Conservation (phyloP, 2,113 vertebrate species). For the Polyodon spathula region DNA sequence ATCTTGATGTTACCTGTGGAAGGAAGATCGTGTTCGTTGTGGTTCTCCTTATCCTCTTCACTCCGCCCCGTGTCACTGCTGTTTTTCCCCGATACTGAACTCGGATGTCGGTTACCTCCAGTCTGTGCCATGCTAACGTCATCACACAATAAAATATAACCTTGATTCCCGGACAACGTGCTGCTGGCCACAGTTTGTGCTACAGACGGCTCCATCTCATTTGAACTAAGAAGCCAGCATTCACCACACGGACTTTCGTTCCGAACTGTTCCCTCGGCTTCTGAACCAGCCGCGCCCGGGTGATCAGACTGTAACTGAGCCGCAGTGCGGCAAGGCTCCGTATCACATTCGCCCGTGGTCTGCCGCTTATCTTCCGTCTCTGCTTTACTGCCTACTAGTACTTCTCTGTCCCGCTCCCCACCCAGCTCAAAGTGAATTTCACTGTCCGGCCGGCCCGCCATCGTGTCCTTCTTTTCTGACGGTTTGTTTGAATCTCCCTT, state of each 20-base stretch:
- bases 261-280: background rate
- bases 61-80: background rate
- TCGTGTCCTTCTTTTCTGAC: background rate
- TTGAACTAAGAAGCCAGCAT: too few relatives aligned
- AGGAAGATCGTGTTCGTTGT: background rate
- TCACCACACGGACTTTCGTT: background rate
- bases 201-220: too few relatives aligned
- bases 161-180: background rate
- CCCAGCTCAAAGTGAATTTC: too few relatives aligned
- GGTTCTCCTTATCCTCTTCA: conserved; percentile 6
- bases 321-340: too few relatives aligned
- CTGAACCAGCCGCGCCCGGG: background rate
- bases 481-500: conserved; percentile 11
- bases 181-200: background rate
- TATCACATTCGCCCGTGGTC: background rate
- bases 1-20: background rate
- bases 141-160: background rate
- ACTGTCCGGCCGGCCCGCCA: background rate
- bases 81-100: background rate
- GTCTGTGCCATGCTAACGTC: background rate
- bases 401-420: background rate
- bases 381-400: background rate
- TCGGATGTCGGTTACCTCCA: background rate
- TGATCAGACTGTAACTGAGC: background rate
- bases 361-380: background rate